These are phyloP conservation scores for Azorinus chamasolen DNA, from an alignment of 2,888 invertebrate genomes.

Conservation along the genomic window DNA sequence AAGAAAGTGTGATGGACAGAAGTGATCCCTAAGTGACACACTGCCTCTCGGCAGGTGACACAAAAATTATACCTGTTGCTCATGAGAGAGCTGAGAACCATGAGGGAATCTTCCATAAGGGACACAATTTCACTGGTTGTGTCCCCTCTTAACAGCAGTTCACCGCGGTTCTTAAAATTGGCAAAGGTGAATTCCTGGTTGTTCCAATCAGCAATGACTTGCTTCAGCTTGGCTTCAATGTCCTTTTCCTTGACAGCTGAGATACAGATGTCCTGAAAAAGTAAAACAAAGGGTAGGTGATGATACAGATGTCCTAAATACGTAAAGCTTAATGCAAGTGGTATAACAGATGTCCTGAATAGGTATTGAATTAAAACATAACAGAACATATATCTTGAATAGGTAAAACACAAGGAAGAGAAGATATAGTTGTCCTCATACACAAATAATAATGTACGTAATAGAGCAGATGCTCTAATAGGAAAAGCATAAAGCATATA, in stretches of 20 bases:
- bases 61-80: slow-evolving; percentile 95
- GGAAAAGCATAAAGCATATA: too few relatives aligned
- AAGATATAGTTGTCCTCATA: too few relatives aligned
- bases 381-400: too few relatives aligned
- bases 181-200: slow-evolving; percentile 95
- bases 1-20: too few relatives aligned
- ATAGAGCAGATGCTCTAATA: too few relatives aligned
- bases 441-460: too few relatives aligned
- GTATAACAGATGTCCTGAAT: neutral
- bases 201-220: slow-evolving; percentile 98
- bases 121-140: slow-evolving; percentile 98
- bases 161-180: slow-evolving; percentile 97
- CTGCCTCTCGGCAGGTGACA: too few relatives aligned
- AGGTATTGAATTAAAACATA: neutral
- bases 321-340: neutral
- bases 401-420: too few relatives aligned
- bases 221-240: slow-evolving; percentile 97
- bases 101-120: slow-evolving; percentile 97
- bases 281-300: neutral
- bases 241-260: slow-evolving; percentile 99
- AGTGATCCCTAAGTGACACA: too few relatives aligned
- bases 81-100: slow-evolving; percentile 96
- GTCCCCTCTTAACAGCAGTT: slow-evolving; percentile 95
- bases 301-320: neutral
- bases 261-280: slow-evolving; percentile 95